These are phyloP conservation scores for Blastobasis lacticolella DNA, from an alignment of 2,888 invertebrate genomes.

Conservation along the genomic window DNA sequence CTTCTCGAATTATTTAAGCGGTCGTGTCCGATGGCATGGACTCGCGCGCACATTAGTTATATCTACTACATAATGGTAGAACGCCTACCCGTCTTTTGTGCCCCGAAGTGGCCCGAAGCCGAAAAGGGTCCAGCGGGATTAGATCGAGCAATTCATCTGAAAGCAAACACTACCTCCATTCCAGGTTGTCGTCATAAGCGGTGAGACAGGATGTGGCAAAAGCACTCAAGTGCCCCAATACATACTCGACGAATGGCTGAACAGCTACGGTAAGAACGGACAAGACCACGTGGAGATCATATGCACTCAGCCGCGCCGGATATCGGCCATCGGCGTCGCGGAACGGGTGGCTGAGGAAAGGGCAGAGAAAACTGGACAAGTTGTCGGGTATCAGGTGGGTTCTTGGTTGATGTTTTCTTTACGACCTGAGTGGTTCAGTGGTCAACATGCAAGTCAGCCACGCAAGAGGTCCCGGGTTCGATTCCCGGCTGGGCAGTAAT, in stretches of 20 bases:
- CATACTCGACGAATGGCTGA: constrained; percentile 89
- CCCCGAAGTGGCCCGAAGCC: too few relatives aligned
- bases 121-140: too few relatives aligned
- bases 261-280: constrained; percentile 65
- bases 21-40: too few relatives aligned
- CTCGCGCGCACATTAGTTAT: too few relatives aligned
- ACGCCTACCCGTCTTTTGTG: too few relatives aligned
- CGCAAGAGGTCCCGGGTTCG: too few relatives aligned
- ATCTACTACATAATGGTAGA: too few relatives aligned
- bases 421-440: too few relatives aligned
- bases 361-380: constrained; percentile 83
- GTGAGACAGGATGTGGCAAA: constrained; percentile 90
- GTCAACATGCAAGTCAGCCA: too few relatives aligned
- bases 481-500: too few relatives aligned
- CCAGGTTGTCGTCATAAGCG: constrained; percentile 82
- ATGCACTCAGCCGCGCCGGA: constrained; percentile 92
- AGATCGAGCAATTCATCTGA: too few relatives aligned
- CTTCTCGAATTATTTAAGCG: too few relatives aligned
- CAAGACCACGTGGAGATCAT: constrained; percentile 85
- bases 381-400: constrained; percentile 82
- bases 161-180: not conserved
- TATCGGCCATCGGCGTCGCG: constrained; percentile 94
- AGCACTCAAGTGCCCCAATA: constrained; percentile 95
- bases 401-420: constrained; percentile 13
- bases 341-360: constrained; percentile 93